Percentiles rank a stretch among this genome's conserved stretches.
Conservation (phyloP, 2,888 invertebrate species). For the Andrena fulva region DNA sequence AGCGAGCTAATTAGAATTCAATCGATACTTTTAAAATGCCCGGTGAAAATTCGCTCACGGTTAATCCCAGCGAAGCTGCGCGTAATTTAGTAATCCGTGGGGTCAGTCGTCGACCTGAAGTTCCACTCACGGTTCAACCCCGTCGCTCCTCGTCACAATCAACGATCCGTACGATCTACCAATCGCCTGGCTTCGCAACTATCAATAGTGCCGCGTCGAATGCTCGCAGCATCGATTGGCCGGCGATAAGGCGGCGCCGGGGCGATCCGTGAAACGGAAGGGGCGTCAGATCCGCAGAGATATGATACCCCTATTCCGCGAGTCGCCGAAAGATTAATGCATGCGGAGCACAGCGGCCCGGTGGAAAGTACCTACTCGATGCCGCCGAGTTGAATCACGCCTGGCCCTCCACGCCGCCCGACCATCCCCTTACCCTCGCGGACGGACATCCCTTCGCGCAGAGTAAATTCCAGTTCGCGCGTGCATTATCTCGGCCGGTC, state of each 20-base stretch:
- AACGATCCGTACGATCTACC: neutral
- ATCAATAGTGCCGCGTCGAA: conserved; percentile 8
- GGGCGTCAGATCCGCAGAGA: conserved; percentile 6
- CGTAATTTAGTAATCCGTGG: too few species aligned
- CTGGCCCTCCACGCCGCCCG: neutral
- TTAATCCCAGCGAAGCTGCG: too few species aligned
- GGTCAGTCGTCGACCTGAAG: too few species aligned
- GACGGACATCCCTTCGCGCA: conserved; percentile 9
- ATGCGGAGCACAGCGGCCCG: neutral
- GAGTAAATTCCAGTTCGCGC: conserved; percentile 74
- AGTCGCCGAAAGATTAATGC: conserved; percentile 61
- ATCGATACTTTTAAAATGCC: too few species aligned
- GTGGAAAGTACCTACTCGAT: conserved; percentile 6
- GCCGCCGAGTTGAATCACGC: conserved; percentile 16
- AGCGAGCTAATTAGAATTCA: too few species aligned
- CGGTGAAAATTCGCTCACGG: too few species aligned
- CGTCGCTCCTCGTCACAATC: neutral
- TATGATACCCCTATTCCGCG: conserved; percentile 18
- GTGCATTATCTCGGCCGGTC: conserved; percentile 70
- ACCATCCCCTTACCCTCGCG: neutral
- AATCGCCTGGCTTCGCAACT: neutral
- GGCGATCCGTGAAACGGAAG: conserved; percentile 8
- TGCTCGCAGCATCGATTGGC: neutral
- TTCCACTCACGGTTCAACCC: too few species aligned
- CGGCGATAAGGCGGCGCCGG: neutral